A percentile compares a stretch with the other conserved stretches of the same genome.
These are phyloP conservation scores for Lagenorhynchus albirostris DNA, from an alignment of 2,113 vertebrate genomes.

Conservation along the genomic window DNA sequence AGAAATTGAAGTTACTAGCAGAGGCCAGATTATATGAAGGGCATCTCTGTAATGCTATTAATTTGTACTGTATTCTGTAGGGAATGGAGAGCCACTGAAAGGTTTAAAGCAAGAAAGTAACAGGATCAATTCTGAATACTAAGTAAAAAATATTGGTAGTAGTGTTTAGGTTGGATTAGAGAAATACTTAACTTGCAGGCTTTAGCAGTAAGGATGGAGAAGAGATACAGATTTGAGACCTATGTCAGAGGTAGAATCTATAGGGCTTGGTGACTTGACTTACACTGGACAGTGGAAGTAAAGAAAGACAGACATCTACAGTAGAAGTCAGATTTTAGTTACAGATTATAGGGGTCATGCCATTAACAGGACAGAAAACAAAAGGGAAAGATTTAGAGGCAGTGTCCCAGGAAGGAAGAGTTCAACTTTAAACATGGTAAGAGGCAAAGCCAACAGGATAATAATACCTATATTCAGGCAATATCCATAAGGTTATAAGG, in stretches of 20 bases:
- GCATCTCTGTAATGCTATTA: background rate
- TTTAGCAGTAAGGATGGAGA: background rate
- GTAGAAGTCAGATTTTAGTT: background rate
- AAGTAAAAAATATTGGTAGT: background rate
- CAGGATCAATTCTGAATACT: background rate
- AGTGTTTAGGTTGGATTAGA: background rate
- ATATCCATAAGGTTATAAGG: background rate
- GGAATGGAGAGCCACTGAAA: background rate
- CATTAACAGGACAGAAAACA: background rate
- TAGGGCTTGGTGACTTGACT: background rate
- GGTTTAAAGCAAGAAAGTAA: background rate
- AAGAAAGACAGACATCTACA: background rate
- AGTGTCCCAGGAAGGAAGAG: background rate
- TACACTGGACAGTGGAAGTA: background rate
- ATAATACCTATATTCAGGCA: background rate
- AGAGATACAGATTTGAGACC: background rate
- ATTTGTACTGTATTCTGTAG: background rate
- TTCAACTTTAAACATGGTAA: background rate
- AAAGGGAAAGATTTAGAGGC: background rate
- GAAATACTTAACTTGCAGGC: background rate
- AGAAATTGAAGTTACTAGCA: background rate
- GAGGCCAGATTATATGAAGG: background rate
- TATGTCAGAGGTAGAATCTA: background rate
- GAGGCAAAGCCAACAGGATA: background rate
- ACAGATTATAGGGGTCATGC: background rate